Percentiles rank a stretch among this genome's conserved stretches.
Evolutionary conservation across 2,113 vertebrate species (phyloP).

Genomic region (Apaloderma vittatum): DNA sequence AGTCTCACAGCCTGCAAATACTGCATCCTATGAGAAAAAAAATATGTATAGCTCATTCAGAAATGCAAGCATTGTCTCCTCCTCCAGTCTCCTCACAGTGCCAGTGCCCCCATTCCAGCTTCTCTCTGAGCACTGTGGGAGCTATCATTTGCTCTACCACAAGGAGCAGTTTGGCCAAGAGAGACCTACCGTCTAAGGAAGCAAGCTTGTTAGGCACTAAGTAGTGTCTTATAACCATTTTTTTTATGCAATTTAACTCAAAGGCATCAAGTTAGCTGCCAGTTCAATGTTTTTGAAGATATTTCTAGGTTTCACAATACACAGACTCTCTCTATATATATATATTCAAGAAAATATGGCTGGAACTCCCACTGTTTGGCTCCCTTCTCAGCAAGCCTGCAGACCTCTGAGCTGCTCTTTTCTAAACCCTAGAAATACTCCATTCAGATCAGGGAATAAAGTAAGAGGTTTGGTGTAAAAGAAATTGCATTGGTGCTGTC

Average conservation of each 20-base stretch:
- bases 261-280: not conserved
- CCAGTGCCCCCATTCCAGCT: not conserved
- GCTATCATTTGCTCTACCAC: not conserved
- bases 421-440: not conserved
- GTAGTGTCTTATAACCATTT: not conserved
- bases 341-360: accelerated
- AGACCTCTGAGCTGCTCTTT: not conserved
- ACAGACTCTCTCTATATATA: not conserved
- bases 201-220: not conserved
- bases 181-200: not conserved
- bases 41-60: not conserved
- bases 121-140: accelerated
- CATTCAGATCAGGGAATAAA: not conserved
- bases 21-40: not conserved
- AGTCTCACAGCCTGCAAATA: not conserved
- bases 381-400: not conserved
- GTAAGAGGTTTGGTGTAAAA: not conserved
- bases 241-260: not conserved
- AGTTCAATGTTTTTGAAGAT: not conserved
- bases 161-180: not conserved
- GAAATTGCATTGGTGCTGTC: not conserved
- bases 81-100: not conserved
- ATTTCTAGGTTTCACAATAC: not conserved
- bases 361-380: not conserved
- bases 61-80: not conserved